These are phyloP conservation scores for Phoxinus phoxinus DNA, from an alignment of 2,113 vertebrate species.

Conservation along the genomic window DNA sequence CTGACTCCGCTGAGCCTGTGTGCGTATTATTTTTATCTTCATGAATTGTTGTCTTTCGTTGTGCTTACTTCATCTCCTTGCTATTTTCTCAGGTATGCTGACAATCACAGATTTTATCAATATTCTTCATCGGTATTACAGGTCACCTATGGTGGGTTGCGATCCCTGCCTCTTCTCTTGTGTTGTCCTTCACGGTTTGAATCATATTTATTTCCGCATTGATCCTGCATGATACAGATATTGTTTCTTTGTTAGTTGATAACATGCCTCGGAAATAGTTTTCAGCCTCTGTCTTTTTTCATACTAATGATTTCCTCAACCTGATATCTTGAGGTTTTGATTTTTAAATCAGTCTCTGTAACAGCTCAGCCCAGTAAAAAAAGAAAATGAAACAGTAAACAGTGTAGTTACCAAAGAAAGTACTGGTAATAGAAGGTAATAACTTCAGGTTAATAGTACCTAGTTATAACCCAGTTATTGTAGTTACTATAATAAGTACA, in stretches of 20 bases:
- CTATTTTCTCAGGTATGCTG: constrained; percentile 86
- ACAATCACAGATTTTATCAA: constrained; percentile 99
- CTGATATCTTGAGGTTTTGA: not conserved
- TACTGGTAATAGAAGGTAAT: too few species aligned
- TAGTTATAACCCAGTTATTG: too few species aligned
- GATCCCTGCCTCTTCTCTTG: not conserved
- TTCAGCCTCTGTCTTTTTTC: not conserved
- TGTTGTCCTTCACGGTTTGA: constrained; percentile 3
- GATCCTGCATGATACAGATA: constrained; percentile 1
- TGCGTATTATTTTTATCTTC: not conserved
- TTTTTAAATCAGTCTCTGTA: not conserved
- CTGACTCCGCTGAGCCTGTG: too few species aligned
- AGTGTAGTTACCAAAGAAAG: too few species aligned
- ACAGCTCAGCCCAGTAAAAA: not conserved
- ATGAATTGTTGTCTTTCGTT: not conserved
- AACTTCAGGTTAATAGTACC: too few species aligned
- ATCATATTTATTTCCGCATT: constrained; percentile 6
- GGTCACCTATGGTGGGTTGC: constrained; percentile 88
- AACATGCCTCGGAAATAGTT: not conserved
- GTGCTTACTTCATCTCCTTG: not conserved
- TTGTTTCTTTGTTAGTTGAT: not conserved
- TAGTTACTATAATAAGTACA: too few species aligned
- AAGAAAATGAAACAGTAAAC: not conserved
- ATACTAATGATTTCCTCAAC: not conserved
- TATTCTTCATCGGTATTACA: constrained; percentile 95